phyloP scores from a whole-genome alignment of 2,888 invertebrate species.

The Bombylius major region DNA sequence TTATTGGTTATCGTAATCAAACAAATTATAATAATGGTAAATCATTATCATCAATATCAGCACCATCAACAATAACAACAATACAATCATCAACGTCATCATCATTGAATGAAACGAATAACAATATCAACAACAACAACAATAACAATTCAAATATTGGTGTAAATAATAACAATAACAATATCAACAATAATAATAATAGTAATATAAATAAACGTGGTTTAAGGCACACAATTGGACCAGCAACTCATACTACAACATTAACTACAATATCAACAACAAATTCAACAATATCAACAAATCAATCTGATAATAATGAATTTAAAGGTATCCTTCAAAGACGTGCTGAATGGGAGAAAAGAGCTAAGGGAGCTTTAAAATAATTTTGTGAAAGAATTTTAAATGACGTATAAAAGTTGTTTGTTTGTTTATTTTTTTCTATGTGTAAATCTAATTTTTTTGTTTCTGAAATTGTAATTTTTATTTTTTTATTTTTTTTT shows the following conservation, averaged over 20 bases:
- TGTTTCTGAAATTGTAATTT: too few species aligned
- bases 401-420: too few species aligned
- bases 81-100: background rate
- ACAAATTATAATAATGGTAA: conserved; percentile 2
- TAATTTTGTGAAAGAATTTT: conserved; percentile 13
- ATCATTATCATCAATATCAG: background rate
- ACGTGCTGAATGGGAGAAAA: conserved; percentile 64
- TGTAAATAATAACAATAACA: conserved; percentile 24
- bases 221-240: conserved; percentile 1
- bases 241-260: conserved; percentile 5
- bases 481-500: too few species aligned
- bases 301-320: conserved; percentile 18
- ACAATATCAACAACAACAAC: conserved; percentile 17
- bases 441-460: too few species aligned
- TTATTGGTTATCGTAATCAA: conserved; percentile 2
- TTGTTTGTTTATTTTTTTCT: too few species aligned
- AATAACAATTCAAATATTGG: conserved; percentile 22
- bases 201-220: conserved; percentile 12
- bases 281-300: conserved; percentile 10
- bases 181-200: conserved; percentile 16
- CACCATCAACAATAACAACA: background rate
- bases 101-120: conserved; percentile 7
- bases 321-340: conserved; percentile 63
- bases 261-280: conserved; percentile 12
- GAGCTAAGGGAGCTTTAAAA: conserved; percentile 51